phyloP scores from a whole-genome alignment of 2,113 vertebrate species.

The Castor canadensis region DNA sequence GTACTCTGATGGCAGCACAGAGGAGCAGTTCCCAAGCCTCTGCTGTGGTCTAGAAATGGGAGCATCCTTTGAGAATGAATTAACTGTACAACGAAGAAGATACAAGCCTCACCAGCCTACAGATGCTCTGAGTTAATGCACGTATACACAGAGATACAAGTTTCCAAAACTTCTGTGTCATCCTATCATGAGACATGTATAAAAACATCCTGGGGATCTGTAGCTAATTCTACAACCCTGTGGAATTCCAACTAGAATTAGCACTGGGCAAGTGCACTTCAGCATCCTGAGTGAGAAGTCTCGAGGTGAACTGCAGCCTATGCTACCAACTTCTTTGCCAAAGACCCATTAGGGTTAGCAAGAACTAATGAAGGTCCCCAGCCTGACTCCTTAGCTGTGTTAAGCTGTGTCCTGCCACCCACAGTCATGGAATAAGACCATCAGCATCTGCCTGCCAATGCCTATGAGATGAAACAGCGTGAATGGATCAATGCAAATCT shows the following conservation, averaged over 20 bases:
- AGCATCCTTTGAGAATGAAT: not conserved
- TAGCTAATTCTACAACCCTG: not conserved
- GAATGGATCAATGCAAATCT: not conserved
- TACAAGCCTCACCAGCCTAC: not conserved
- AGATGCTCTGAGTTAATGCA: not conserved
- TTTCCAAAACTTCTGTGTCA: not conserved
- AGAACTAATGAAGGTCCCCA: not conserved
- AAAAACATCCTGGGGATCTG: not conserved
- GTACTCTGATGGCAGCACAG: too few species aligned
- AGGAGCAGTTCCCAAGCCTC: not conserved
- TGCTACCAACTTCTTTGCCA: not conserved
- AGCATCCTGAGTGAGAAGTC: not conserved
- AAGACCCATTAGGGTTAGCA: not conserved
- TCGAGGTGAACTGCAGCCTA: not conserved
- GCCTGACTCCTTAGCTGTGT: not conserved
- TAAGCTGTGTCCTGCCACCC: not conserved
- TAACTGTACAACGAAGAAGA: not conserved
- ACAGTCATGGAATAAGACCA: not conserved
- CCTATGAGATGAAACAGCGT: not conserved
- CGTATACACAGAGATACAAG: not conserved
- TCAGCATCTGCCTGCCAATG: not conserved
- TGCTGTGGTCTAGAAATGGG: not conserved
- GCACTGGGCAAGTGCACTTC: rapidly evolving
- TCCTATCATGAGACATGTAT: not conserved
- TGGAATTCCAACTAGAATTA: not conserved